These are phyloP conservation scores for Watsonalla binaria DNA, from an alignment of 2,888 invertebrate species.

Conservation along the genomic window DNA sequence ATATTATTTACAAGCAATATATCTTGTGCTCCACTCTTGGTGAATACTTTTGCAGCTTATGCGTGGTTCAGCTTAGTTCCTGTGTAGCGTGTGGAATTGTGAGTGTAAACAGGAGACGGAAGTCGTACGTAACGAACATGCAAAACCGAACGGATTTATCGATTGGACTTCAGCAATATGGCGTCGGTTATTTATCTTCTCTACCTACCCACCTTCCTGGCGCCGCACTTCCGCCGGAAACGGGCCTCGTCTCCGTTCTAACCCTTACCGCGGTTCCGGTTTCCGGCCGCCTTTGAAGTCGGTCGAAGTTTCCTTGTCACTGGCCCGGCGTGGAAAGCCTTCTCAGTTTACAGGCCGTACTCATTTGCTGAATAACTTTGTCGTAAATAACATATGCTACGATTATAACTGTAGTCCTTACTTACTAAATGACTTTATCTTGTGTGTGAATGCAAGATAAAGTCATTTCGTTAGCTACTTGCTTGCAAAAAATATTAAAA, in stretches of 20 bases:
- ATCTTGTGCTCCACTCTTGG: not conserved
- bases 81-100: constrained; percentile 13
- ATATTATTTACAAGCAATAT: not conserved
- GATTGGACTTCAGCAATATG: constrained; percentile 71
- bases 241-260: constrained; percentile 73
- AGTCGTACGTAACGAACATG: constrained; percentile 64
- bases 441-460: too few species aligned
- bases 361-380: constrained; percentile 14
- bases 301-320: constrained; percentile 53
- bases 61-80: constrained; percentile 5
- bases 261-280: constrained; percentile 76
- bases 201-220: constrained; percentile 70
- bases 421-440: too few species aligned
- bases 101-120: constrained; percentile 72
- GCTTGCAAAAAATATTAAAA: too few species aligned
- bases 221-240: constrained; percentile 74
- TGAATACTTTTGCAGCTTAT: constrained; percentile 3
- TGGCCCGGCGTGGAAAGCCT: constrained; percentile 36
- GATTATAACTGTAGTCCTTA: too few species aligned
- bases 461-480: too few species aligned
- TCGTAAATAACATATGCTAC: too few species aligned
- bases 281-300: constrained; percentile 71
- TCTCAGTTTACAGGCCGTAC: constrained; percentile 39
- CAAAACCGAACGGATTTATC: constrained; percentile 73
- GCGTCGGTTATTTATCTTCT: constrained; percentile 70